Base-by-base conservation (phyloP, 2,888 invertebrate genomes). In the Ptilodon capucinus region DNA sequence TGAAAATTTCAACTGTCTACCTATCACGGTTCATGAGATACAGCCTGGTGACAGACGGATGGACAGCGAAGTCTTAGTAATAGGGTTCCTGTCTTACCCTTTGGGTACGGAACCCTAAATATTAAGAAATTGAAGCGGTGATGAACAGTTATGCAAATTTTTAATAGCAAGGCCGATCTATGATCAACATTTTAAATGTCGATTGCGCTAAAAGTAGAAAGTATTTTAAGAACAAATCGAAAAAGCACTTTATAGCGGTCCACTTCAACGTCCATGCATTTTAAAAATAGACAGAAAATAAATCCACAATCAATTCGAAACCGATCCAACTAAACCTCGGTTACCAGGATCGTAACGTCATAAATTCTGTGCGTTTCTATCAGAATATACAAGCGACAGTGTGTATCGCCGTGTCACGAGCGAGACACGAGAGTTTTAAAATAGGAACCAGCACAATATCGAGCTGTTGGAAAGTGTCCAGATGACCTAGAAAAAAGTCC, bases 401-500 rank as follows among this genome's bases (percentile, higher is more conserved):
- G 60, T 60, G 57, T 56, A 51, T 58, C 60, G 58, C 53, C 23
- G 64, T 51, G 51, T 46, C 51, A 43, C 44, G 43, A 40, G 36
- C 51, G 42, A 28, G 25, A 44, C 42, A 51, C n/a, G n/a, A n/a
- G n/a, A n/a, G n/a, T 57, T 14, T 60, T 63, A 65, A 65, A 66
- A 64, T 63, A 62, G 64, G 65, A 70, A 73, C 68, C 42, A 42
- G 18, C 54, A 39, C 54, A 44, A 42, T 43, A 48, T 48, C 45
- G 42, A 51, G 62, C 71, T 74, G 74, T 76, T 74, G 76, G 79
- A 78, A 77, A 75, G 71, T 70, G 68, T 68, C 71, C 74, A 73
- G 76, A 84, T 84, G 81, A 84, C 74, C 64, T 68, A 68, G 76
- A 81, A 81, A 84, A 86, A 84, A 77, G 65, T 56, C 61, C 64